Evolutionary conservation across 2,797 vertebrate species (phyloP).

Genomic region (Eulemur coronatus): DNA sequence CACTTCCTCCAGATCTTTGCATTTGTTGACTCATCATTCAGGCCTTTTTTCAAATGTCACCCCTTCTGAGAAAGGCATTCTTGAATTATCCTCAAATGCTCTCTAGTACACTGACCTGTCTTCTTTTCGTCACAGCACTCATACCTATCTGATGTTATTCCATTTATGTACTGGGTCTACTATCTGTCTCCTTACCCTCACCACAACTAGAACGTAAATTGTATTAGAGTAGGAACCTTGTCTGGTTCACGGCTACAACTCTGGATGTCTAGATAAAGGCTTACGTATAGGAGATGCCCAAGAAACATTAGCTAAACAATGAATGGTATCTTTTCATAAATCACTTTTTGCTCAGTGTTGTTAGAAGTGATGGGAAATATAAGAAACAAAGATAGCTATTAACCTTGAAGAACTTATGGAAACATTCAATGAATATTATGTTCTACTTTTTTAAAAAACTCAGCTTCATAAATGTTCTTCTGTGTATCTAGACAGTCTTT

Average conservation of each 20-base stretch:
- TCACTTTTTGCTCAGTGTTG: not conserved
- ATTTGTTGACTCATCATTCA: not conserved
- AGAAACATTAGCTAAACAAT: slow-evolving; percentile 15
- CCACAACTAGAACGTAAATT: not conserved
- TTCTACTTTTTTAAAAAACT: slow-evolving; percentile 12
- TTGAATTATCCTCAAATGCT: not conserved
- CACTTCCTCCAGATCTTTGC: not conserved
- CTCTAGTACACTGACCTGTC: not conserved
- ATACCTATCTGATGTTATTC: not conserved
- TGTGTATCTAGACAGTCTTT: not conserved
- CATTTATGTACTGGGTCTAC: not conserved
- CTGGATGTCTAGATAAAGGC: not conserved
- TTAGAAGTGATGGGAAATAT: not conserved
- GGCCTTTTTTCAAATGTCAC: not conserved
- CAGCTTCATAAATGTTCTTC: slow-evolving; percentile 19
- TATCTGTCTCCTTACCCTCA: not conserved
- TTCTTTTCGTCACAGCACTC: not conserved
- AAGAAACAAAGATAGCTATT: slow-evolving; percentile 5
- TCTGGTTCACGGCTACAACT: not conserved
- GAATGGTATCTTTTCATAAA: not conserved
- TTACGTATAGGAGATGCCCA: not conserved
- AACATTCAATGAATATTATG: not conserved
- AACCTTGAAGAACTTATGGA: slow-evolving; percentile 23
- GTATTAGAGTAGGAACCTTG: not conserved
- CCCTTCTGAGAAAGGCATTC: not conserved